A percentile compares a stretch with the other conserved stretches of the same genome.
These are phyloP conservation scores for Mythimna vitellina DNA, from an alignment of 2,888 invertebrate genomes.

Conservation along the genomic window DNA sequence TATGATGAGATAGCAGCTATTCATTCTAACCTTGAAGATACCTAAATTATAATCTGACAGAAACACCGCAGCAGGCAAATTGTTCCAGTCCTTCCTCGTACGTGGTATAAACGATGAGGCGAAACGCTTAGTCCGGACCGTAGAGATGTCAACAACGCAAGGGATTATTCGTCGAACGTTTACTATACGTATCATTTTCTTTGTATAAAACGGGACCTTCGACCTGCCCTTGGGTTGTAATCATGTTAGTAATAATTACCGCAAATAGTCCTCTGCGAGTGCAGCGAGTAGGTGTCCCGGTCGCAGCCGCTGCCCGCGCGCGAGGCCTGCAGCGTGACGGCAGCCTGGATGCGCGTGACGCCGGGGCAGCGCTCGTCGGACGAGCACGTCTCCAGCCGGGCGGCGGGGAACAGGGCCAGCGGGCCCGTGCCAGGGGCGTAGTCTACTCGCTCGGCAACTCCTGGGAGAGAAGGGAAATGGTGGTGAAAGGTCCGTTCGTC, in stretches of 20 bases:
- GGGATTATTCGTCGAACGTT: too few species aligned
- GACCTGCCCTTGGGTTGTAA: background rate
- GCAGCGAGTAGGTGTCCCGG: constrained; percentile 97
- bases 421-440: constrained; percentile 96
- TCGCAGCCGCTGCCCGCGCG: constrained; percentile 99
- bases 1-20: too few species aligned
- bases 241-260: constrained; percentile 83
- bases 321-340: constrained; percentile 93
- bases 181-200: background rate
- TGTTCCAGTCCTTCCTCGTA: too few species aligned
- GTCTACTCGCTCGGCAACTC: constrained; percentile 95
- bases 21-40: too few species aligned
- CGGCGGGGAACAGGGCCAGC: constrained; percentile 95
- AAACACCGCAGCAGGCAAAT: too few species aligned
- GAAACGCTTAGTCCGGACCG: too few species aligned
- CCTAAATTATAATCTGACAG: too few species aligned
- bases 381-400: constrained; percentile 97
- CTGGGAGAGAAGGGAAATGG: constrained; percentile 74
- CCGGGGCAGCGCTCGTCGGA: constrained; percentile 96
- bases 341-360: constrained; percentile 92
- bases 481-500: background rate
- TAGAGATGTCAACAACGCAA: too few species aligned
- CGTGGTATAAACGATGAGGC: too few species aligned
- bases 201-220: background rate
- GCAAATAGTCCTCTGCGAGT: constrained; percentile 96